Conservation (phyloP, 2,888 invertebrate genomes). For the Nomada lathburiana region DNA sequence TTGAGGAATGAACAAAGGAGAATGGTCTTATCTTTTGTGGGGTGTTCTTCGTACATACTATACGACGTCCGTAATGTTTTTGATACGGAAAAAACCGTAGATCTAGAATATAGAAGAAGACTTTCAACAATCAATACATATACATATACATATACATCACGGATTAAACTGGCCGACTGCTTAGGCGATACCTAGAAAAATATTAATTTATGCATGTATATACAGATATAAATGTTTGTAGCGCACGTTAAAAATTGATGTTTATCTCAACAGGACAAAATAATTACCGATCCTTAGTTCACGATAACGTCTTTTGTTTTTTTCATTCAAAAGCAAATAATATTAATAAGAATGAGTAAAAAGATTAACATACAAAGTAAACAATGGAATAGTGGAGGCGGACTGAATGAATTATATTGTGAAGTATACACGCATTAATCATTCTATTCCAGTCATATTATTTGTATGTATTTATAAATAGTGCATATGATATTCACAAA, state of each 20-base stretch:
- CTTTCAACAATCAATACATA: conserved; percentile 20
- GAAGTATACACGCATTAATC: conserved; percentile 29
- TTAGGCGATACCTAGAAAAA: conserved; percentile 1
- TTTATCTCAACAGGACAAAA: background rate
- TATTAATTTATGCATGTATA: conserved; percentile 4
- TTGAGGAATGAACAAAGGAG: conserved; percentile 21
- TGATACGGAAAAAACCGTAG: conserved; percentile 29
- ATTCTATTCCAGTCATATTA: conserved; percentile 45
- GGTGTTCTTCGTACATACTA: conserved; percentile 13
- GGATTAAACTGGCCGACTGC: too few species aligned
- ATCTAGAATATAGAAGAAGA: background rate
- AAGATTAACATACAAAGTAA: conserved; percentile 13
- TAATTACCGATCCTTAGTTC: background rate
- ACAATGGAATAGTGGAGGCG: background rate
- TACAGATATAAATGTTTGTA: conserved; percentile 16
- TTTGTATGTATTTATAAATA: conserved; percentile 53
- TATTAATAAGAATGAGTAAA: conserved; percentile 8
- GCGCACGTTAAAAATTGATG: background rate
- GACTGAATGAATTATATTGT: background rate
- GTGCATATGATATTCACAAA: conserved; percentile 46
- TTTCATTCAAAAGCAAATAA: conserved; percentile 24
- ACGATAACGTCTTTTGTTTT: conserved; percentile 14
- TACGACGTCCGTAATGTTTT: conserved; percentile 2
- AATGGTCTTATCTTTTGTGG: conserved; percentile 8
- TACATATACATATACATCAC: background rate